Conservation (phyloP, 1,140 invertebrate species). For the Tetraneura akinire region DNA sequence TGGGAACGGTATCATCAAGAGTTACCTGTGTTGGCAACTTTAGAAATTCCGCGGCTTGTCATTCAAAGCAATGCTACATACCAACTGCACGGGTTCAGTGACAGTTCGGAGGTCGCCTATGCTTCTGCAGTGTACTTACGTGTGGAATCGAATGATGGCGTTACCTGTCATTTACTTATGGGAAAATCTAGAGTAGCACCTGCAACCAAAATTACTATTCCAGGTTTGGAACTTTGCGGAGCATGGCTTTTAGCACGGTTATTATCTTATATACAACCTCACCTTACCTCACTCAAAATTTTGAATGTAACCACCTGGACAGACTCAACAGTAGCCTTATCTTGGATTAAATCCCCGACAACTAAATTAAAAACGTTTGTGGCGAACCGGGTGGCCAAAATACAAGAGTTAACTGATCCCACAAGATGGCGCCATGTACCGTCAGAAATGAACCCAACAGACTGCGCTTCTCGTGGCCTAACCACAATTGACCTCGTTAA, state of each 20-base stretch:
- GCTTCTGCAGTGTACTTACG: background rate
- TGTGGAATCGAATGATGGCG: background rate
- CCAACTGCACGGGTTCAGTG: constrained; percentile 20
- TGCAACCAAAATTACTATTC: constrained; percentile 15
- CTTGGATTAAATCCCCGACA: constrained; percentile 56
- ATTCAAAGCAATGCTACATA: background rate
- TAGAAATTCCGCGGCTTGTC: background rate
- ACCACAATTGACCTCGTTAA: constrained; percentile 7
- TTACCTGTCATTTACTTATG: background rate
- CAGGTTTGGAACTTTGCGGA: constrained; percentile 54
- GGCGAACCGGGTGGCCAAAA: too few species aligned
- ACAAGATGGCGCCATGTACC: constrained; percentile 54
- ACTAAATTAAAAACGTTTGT: background rate
- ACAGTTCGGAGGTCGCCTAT: constrained; percentile 18
- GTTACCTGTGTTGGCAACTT: too few species aligned
- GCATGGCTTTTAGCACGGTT: constrained; percentile 51
- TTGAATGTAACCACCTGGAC: background rate
- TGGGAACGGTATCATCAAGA: too few species aligned
- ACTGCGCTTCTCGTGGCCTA: constrained; percentile 55
- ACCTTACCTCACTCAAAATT: background rate
- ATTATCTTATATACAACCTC: background rate
- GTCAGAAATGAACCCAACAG: constrained; percentile 55
- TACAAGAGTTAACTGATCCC: too few species aligned
- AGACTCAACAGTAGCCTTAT: constrained; percentile 51
- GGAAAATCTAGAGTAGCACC: background rate